These are phyloP conservation scores for Erpornis zantholeuca DNA, from an alignment of 2,113 vertebrate species.

Conservation along the genomic window DNA sequence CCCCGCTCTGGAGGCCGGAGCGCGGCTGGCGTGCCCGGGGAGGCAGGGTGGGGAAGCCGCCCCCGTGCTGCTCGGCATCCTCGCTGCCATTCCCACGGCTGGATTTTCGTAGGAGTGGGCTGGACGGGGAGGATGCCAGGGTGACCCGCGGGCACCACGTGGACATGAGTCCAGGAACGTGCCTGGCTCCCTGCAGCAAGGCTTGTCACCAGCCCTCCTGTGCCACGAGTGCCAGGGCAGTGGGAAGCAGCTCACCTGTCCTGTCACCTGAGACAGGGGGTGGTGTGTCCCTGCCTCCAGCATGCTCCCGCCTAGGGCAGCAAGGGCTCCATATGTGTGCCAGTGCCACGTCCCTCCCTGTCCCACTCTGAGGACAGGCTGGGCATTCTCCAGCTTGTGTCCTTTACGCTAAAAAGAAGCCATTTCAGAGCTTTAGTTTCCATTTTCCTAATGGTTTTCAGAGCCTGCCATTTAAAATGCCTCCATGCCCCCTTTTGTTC, in stretches of 20 bases:
- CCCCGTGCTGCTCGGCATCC: neutral
- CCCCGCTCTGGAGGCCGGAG: rapidly evolving
- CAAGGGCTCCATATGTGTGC: rapidly evolving
- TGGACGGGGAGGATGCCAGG: neutral
- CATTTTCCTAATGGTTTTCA: neutral
- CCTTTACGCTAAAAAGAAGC: neutral
- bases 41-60: neutral
- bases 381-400: neutral
- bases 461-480: neutral
- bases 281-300: neutral
- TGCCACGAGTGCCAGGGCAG: neutral
- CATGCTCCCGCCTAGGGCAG: neutral
- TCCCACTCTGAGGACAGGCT: rapidly evolving
- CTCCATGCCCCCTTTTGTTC: neutral
- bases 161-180: neutral
- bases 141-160: neutral
- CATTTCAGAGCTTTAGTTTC: neutral
- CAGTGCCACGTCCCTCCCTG: rapidly evolving
- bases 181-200: neutral
- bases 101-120: neutral
- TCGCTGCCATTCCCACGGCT: neutral
- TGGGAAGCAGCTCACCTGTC: neutral
- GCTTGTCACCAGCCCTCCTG: neutral
- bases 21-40: rapidly evolving
- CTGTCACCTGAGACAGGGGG: rapidly evolving